Evolutionary conservation across 1,140 invertebrate genomes (phyloP), one percentile per base, ranked within the genome.

Genomic region (Nilaparvata lugens): DNA sequence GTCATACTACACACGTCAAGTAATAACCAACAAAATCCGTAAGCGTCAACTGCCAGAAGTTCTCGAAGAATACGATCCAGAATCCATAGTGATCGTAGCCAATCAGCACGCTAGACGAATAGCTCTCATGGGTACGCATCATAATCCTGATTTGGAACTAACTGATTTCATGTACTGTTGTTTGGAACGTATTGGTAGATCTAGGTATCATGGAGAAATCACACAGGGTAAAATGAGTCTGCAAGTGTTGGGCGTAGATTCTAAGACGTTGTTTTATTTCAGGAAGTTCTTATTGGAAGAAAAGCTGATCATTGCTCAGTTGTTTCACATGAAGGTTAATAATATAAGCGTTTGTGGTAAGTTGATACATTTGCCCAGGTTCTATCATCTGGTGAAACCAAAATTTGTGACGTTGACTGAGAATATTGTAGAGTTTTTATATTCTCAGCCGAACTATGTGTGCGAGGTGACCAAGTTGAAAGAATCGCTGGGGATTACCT

Each of bases 181-280:
- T 21, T 71, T 91, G 25, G 91, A 93, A 75, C 73, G 83, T 67
- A 83, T 93, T 58, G 90, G 86, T n/a, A 78, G 88, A 63, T 73
- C 82, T 19, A 76, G 89, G 16, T 78, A 81, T 58, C 77, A 81
- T 65, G 89, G 89, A 0, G 86, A 88, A 71, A 74, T 85, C 6
- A 88, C 86, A 14, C 76, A 81, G 31, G 88, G 87, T 38, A 81
- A 81, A 64, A 70, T 75, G 21, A 81, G 83, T 62, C 70, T 86
- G 43, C 59, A 71, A 40, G 62, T 73, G 13, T 67, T 83, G 23
- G 76, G 75, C 18, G 76, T 81, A 62, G 80, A 83, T 70, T 72
- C 83, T 1, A 88, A 86, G 70, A 75, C 76, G 2, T 70, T 87
- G 40, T 86, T 84, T 73, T 87, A 89, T 69, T 78, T 82, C 57